phyloP scores from a whole-genome alignment of 2,888 invertebrate species.

The Lacanobia wlatinum region DNA sequence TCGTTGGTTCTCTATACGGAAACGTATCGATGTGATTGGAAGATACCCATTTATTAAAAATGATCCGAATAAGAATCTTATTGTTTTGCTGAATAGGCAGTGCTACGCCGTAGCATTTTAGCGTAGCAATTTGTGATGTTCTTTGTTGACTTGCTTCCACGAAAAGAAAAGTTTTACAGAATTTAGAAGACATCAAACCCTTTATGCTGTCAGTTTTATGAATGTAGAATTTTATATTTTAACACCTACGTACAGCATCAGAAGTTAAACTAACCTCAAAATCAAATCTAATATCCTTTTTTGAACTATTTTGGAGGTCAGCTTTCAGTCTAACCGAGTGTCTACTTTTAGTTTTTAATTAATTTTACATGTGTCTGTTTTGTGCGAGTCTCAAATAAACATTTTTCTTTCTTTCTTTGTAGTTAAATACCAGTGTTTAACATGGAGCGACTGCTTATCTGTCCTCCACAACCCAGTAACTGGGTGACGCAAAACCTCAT shows the following conservation, averaged over 20 bases:
- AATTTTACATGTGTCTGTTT: too few species aligned
- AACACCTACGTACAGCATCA: background rate
- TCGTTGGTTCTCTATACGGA: slow-evolving; percentile 68
- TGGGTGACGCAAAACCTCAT: too few species aligned
- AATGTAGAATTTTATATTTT: background rate
- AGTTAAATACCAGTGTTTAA: too few species aligned
- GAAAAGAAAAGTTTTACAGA: background rate
- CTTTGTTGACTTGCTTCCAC: too few species aligned
- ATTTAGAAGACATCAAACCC: background rate
- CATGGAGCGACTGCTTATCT: too few species aligned
- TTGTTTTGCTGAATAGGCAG: slow-evolving; percentile 15
- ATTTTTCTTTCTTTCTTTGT: too few species aligned
- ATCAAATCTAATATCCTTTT: too few species aligned
- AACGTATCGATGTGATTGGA: slow-evolving; percentile 67
- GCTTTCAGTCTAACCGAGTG: too few species aligned
- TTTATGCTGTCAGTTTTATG: background rate
- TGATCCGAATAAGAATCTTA: slow-evolving; percentile 8
- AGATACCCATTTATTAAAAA: slow-evolving; percentile 53
- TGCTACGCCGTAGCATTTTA: slow-evolving; percentile 4
- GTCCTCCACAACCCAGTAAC: too few species aligned
- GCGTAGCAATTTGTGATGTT: background rate
- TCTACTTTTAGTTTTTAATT: too few species aligned
- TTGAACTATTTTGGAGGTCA: too few species aligned
- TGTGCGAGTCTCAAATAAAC: too few species aligned
- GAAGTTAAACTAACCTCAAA: background rate